These are phyloP conservation scores for Pterostichus madidus DNA, from an alignment of 2,888 invertebrate genomes.

Conservation along the genomic window DNA sequence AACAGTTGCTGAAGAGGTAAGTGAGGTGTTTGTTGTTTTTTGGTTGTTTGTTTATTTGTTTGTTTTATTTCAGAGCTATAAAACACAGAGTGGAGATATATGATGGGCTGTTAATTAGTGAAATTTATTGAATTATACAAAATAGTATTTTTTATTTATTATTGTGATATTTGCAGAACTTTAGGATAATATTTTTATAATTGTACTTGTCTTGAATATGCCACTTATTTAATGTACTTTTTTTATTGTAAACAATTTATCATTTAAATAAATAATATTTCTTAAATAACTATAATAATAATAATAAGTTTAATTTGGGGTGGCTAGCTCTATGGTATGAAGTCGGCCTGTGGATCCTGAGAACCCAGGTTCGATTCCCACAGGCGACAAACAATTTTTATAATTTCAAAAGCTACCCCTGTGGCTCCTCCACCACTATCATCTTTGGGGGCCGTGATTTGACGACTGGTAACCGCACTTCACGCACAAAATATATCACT, in stretches of 20 bases:
- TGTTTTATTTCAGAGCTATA: constrained; percentile 53
- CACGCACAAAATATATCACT: no score
- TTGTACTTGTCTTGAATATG: neutral
- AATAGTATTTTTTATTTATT: constrained; percentile 35
- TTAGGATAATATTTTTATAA: neutral
- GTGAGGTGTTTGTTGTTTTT: constrained; percentile 1
- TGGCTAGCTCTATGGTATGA: no score
- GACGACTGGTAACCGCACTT: no score
- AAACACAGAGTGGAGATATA: neutral
- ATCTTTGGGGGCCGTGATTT: no score
- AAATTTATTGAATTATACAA: constrained; percentile 26
- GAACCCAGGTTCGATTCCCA: no score
- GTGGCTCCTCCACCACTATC: no score
- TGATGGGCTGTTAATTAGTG: neutral
- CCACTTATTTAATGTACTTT: neutral
- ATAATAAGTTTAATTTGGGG: neutral
- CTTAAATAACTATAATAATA: neutral
- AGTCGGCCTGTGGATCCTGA: no score
- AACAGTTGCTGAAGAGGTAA: constrained; percentile 74
- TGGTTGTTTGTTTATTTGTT: neutral
- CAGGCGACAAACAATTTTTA: no score
- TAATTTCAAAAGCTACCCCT: no score
- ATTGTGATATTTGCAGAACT: neutral
- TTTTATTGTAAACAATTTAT: neutral
- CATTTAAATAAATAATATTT: constrained; percentile 6